A percentile compares a stretch with the other conserved stretches of the same genome.
These are phyloP conservation scores for Protobothrops flavoviridis DNA, from an alignment of 2,113 vertebrate genomes.

Conservation along the genomic window DNA sequence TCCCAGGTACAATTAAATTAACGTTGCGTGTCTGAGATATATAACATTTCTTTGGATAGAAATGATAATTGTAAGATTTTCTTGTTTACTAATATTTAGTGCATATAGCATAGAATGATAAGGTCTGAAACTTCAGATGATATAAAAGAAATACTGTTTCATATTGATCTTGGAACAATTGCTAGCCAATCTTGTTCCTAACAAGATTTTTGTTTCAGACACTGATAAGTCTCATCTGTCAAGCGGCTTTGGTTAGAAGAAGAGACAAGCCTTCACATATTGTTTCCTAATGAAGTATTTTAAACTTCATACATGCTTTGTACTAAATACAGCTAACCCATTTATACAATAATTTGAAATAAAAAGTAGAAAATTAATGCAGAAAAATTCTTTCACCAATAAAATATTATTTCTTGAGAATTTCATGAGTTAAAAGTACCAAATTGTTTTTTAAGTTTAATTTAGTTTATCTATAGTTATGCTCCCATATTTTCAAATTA, in stretches of 20 bases:
- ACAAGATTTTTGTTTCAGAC: neutral
- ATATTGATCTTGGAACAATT: conserved; percentile 4
- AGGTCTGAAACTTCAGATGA: conserved; percentile 11
- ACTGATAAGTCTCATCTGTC: neutral
- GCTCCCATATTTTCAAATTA: conserved; percentile 33
- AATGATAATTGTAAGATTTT: neutral
- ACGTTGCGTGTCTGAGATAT: neutral
- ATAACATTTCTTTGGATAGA: neutral
- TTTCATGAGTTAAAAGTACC: neutral
- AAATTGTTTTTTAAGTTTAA: neutral
- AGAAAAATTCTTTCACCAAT: neutral
- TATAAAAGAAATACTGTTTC: conserved; percentile 10
- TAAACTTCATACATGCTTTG: neutral
- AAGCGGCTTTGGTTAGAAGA: neutral
- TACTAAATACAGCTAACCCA: neutral
- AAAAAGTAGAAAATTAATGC: neutral
- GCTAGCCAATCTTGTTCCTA: neutral
- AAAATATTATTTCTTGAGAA: neutral
- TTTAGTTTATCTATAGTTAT: conserved; percentile 12
- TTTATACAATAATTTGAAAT: neutral
- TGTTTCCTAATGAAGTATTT: neutral
- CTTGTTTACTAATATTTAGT: conserved; percentile 20
- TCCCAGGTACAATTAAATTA: neutral
- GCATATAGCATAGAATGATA: neutral
- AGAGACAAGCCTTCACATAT: neutral